Conservation (phyloP, 2,113 vertebrate species). For the Scytalopus superciliaris region DNA sequence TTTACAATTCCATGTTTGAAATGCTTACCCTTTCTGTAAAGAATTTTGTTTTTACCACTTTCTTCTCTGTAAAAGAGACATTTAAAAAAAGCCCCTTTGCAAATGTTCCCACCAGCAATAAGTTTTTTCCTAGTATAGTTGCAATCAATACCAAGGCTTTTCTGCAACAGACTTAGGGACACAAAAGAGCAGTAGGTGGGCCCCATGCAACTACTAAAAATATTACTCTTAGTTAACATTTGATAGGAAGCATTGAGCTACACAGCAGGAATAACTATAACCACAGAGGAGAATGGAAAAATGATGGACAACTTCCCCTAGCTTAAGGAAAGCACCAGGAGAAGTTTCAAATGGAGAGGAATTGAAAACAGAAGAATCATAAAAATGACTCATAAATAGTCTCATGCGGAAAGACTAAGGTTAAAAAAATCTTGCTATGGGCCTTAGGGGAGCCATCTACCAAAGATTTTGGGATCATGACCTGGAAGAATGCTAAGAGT, state of each 20-base stretch:
- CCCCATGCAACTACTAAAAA: slow-evolving; percentile 25
- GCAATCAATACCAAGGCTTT: not conserved
- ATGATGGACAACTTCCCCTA: slow-evolving; percentile 9
- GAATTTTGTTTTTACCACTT: not conserved
- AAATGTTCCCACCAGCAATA: not conserved
- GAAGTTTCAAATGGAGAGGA: not conserved
- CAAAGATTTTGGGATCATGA: not conserved
- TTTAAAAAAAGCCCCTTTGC: not conserved
- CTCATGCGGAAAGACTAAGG: not conserved
- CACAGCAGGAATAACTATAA: not conserved
- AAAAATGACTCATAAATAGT: not conserved
- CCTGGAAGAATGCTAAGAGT: not conserved
- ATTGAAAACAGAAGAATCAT: not conserved
- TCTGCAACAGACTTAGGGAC: slow-evolving; percentile 16
- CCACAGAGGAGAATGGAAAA: slow-evolving; percentile 6
- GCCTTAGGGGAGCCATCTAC: not conserved
- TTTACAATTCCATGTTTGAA: not conserved
- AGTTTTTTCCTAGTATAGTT: not conserved
- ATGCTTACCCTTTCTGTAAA: not conserved
- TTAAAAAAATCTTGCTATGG: not conserved
- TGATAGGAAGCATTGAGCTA: slow-evolving; percentile 2
- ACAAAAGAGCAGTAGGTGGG: slow-evolving; percentile 16
- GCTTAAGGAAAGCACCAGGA: not conserved
- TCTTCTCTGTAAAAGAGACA: not conserved
- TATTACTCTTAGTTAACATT: not conserved